phyloP scores from a whole-genome alignment of 2,888 invertebrate species.

The Stegophylla sp. region DNA sequence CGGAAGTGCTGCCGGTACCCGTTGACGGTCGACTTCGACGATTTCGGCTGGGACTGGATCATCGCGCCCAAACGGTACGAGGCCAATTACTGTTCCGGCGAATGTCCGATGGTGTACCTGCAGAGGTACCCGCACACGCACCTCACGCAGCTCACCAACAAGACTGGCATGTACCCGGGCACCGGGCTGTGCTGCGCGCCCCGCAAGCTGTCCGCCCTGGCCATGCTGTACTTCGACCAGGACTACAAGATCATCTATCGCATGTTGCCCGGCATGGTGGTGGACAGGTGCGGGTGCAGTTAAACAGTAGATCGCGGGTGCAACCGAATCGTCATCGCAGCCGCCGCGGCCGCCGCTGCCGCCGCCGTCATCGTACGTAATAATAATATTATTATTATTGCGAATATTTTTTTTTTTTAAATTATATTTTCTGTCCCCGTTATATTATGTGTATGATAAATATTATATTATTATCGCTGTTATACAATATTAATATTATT shows the following conservation, averaged over 20 bases:
- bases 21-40: conserved; percentile 89
- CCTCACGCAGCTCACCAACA: conserved; percentile 78
- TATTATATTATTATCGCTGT: no score
- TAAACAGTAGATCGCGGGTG: not conserved
- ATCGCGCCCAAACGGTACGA: conserved; percentile 94
- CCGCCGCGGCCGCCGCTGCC: not conserved
- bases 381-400: no score
- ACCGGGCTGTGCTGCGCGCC: conserved; percentile 93
- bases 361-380: not conserved
- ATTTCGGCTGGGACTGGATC: conserved; percentile 97
- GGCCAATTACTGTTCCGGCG: conserved; percentile 92
- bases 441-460: no score
- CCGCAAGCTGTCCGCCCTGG: conserved; percentile 83
- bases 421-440: no score
- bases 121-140: conserved; percentile 89
- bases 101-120: conserved; percentile 87
- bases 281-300: conserved; percentile 86
- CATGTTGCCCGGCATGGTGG: conserved; percentile 91
- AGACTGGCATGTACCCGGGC: conserved; percentile 67
- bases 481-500: no score
- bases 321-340: not conserved
- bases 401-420: no score
- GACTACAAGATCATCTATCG: conserved; percentile 86
- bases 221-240: conserved; percentile 90
- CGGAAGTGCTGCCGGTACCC: conserved; percentile 93